Percentiles rank a stretch among this genome's conserved stretches.
Evolutionary conservation across 1,140 invertebrate species (phyloP).

Genomic region (Drosophila yakuba): DNA sequence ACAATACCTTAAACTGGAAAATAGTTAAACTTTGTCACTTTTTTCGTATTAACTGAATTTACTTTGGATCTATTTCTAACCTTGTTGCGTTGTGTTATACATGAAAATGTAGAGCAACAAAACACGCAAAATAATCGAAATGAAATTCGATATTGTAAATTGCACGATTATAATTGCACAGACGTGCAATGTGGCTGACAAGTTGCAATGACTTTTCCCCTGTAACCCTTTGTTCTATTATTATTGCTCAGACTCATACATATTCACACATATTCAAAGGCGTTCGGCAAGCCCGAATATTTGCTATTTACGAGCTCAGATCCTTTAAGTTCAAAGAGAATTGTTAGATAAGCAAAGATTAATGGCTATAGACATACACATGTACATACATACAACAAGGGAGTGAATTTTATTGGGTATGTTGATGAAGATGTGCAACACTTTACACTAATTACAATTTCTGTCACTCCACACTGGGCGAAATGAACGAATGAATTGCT

Average conservation of each 20-base stretch:
- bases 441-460: conserved; percentile 53
- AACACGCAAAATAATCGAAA: conserved; percentile 54
- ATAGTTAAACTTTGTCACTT: neutral
- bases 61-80: conserved; percentile 8
- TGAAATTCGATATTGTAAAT: conserved; percentile 65
- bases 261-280: neutral
- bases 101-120: conserved; percentile 17
- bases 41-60: too few relatives aligned
- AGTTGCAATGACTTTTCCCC: conserved; percentile 2
- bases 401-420: conserved; percentile 5
- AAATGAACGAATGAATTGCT: neutral
- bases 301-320: conserved; percentile 12
- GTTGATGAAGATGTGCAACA: conserved; percentile 22
- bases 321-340: conserved; percentile 22
- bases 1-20: neutral
- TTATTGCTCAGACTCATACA: conserved; percentile 1
- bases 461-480: conserved; percentile 10
- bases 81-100: neutral
- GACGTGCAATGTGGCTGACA: conserved; percentile 32
- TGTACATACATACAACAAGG: conserved; percentile 21
- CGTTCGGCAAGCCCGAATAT: conserved; percentile 18
- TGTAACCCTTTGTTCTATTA: neutral
- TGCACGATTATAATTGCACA: conserved; percentile 29
- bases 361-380: conserved; percentile 31
- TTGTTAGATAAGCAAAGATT: conserved; percentile 41